phyloP scores from a whole-genome alignment of 1,140 invertebrate genomes.

The Pollicipes pollicipes region DNA sequence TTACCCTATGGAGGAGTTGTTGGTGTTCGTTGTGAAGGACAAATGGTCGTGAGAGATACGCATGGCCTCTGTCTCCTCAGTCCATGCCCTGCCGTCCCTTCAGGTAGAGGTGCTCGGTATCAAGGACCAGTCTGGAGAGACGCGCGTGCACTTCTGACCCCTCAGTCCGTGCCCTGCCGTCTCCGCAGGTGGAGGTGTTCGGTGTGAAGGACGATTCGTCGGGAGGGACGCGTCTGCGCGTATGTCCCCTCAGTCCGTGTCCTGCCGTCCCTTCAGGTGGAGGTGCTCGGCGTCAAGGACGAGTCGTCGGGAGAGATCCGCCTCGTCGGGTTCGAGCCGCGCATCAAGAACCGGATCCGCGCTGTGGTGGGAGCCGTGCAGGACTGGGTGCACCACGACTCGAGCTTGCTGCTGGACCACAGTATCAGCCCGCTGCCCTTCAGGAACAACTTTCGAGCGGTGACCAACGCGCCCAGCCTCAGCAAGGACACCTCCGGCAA shows the following conservation, averaged over 20 bases:
- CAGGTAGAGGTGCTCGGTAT: slow-evolving; percentile 3
- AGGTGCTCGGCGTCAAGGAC: slow-evolving; percentile 64
- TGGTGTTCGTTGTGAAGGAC: no score
- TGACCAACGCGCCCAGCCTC: no score
- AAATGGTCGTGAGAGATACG: no score
- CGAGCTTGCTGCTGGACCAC: slow-evolving; percentile 54
- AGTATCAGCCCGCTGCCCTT: slow-evolving; percentile 50
- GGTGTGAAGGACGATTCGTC: slow-evolving; percentile 38
- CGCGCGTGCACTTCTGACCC: background rate
- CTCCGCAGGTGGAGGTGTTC: background rate
- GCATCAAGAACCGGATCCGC: slow-evolving; percentile 24
- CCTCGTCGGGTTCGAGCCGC: slow-evolving; percentile 56
- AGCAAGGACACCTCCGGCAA: slow-evolving; percentile 16
- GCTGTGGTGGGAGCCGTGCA: slow-evolving; percentile 51
- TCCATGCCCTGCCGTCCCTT: no score
- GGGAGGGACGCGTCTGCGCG: background rate
- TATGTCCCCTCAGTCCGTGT: no score
- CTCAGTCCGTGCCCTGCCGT: background rate
- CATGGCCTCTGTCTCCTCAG: no score
- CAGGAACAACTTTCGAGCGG: no score
- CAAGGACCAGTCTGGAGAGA: slow-evolving; percentile 5
- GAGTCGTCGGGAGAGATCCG: slow-evolving; percentile 47
- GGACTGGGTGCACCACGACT: slow-evolving; percentile 52
- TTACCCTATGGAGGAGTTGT: no score
- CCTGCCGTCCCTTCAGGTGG: slow-evolving; percentile 42